Percentiles rank a stretch among this genome's conserved stretches.
phyloP scores from a whole-genome alignment of 1,140 invertebrate species.

The Chlorops oryzae region DNA sequence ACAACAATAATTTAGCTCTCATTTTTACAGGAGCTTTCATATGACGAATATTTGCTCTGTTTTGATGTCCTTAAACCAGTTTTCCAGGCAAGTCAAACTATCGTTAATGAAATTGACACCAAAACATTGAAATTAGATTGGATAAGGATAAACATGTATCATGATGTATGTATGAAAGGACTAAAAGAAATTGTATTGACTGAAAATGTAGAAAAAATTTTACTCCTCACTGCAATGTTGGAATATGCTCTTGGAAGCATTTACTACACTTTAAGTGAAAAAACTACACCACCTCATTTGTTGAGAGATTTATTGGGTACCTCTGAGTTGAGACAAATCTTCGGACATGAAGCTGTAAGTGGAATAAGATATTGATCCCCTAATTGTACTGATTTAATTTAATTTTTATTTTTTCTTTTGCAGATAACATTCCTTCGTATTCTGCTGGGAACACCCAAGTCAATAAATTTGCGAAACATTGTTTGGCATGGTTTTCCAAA shows the following conservation, averaged over 20 bases:
- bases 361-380: too few relatives aligned
- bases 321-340: conserved; percentile 5
- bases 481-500: conserved; percentile 22
- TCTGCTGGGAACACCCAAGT: conserved; percentile 17
- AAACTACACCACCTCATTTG: conserved; percentile 17
- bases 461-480: conserved; percentile 21
- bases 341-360: conserved; percentile 13
- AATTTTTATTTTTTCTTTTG: conserved; percentile 1
- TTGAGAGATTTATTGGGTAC: conserved; percentile 17
- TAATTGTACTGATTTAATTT: background rate
- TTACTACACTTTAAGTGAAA: conserved; percentile 7
- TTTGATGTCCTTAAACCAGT: conserved; percentile 2
- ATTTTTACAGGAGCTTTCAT: background rate
- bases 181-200: background rate
- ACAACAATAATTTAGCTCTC: too few relatives aligned
- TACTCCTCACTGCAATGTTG: conserved; percentile 12
- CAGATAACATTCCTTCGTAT: conserved; percentile 19
- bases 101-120: background rate
- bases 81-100: background rate
- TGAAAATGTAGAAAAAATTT: conserved; percentile 4
- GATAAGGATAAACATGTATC: conserved; percentile 4
- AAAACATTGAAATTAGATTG: conserved; percentile 5
- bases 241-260: conserved; percentile 20
- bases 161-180: background rate
- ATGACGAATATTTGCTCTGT: conserved; percentile 1